phyloP scores from a whole-genome alignment of 2,888 invertebrate species.

The Drosophila mimica region DNA sequence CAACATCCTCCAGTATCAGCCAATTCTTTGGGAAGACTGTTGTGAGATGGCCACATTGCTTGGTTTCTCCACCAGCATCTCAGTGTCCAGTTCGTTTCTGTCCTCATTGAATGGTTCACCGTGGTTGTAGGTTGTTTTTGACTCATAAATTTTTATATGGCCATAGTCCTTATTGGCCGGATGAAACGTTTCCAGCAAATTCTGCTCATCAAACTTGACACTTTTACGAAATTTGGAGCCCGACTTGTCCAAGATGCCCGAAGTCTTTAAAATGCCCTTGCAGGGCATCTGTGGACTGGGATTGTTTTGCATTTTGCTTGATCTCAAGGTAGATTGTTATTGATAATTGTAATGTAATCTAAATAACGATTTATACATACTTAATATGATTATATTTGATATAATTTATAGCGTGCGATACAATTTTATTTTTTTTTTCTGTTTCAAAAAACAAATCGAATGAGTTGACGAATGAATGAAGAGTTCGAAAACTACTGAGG shows the following conservation, averaged over 20 bases:
- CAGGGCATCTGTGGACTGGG: conserved; percentile 85
- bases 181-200: conserved; percentile 98
- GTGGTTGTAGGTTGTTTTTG: conserved; percentile 95
- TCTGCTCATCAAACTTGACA: conserved; percentile 98
- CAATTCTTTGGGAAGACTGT: conserved; percentile 84
- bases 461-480: too few relatives aligned
- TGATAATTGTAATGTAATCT: conserved; percentile 39
- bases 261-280: conserved; percentile 95
- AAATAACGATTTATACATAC: neutral
- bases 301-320: conserved; percentile 82
- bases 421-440: neutral
- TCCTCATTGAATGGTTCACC: conserved; percentile 87
- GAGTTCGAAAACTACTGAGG: too few relatives aligned
- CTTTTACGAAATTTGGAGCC: conserved; percentile 86
- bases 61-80: conserved; percentile 90
- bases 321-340: conserved; percentile 35
- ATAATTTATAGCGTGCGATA: conserved; percentile 23
- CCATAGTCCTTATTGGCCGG: conserved; percentile 99
- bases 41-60: conserved; percentile 83
- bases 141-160: conserved; percentile 99
- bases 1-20: conserved; percentile 95
- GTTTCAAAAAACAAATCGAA: too few relatives aligned
- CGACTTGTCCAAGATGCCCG: conserved; percentile 93
- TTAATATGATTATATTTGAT: conserved; percentile 23
- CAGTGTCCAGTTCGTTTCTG: conserved; percentile 88